Conservation (phyloP, 2,797 vertebrate species). For the Phalanger gymnotis region DNA sequence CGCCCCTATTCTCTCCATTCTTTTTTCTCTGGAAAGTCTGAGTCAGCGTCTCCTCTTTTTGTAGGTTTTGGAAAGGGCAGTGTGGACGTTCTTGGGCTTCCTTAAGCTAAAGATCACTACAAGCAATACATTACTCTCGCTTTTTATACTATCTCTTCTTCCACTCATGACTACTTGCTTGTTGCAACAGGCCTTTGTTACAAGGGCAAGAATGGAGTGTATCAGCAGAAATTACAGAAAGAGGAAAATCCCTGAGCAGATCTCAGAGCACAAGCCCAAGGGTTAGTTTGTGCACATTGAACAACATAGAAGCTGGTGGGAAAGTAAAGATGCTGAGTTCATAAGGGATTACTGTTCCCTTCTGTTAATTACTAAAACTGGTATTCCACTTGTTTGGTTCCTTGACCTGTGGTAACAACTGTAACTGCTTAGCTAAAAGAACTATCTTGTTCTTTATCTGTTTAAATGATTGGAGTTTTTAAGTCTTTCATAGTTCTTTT, state of each 20-base stretch:
- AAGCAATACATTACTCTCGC: background rate
- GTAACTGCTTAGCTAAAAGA: background rate
- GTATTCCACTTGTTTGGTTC: background rate
- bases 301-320: background rate
- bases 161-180: no score
- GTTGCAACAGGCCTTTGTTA: no score
- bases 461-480: background rate
- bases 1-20: background rate
- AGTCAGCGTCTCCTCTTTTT: background rate
- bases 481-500: background rate
- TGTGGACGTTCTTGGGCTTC: no score
- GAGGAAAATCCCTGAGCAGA: background rate
- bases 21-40: background rate
- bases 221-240: background rate
- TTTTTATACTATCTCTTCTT: no score
- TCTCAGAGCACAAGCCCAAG: background rate
- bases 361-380: background rate
- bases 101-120: background rate
- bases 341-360: background rate
- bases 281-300: background rate
- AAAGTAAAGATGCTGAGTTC: background rate
- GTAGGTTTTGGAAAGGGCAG: background rate
- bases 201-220: background rate
- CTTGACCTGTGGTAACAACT: background rate
- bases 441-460: background rate